These are phyloP conservation scores for Ochropleura leucogaster DNA, from an alignment of 2,888 invertebrate genomes.

Conservation along the genomic window DNA sequence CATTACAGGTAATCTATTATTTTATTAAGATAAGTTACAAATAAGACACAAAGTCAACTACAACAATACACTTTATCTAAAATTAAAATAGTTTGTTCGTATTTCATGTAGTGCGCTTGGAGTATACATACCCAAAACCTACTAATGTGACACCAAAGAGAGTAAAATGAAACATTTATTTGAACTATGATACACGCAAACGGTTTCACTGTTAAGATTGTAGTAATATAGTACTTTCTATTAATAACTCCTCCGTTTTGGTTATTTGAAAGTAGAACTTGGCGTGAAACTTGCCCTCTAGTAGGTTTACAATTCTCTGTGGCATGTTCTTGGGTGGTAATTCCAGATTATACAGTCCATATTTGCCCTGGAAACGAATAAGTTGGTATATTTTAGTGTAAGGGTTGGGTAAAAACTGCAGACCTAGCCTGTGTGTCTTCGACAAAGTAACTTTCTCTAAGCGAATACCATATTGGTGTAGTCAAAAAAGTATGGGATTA, in stretches of 20 bases:
- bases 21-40: not conserved
- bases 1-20: not conserved
- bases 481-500: not conserved
- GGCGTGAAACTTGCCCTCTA: conserved; percentile 14
- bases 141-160: not conserved
- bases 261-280: conserved; percentile 17
- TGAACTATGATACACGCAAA: not conserved
- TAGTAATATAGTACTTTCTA: conserved; percentile 9
- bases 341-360: conserved; percentile 55
- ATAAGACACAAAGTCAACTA: not conserved
- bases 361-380: conserved; percentile 53
- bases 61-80: too few species aligned
- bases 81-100: not conserved
- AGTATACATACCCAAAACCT: not conserved
- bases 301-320: not conserved
- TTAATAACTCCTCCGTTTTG: conserved; percentile 37
- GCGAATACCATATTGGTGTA: not conserved
- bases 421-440: not conserved
- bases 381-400: not conserved
- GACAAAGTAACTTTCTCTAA: not conserved
- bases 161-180: not conserved
- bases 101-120: not conserved
- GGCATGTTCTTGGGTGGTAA: conserved; percentile 66
- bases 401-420: not conserved
- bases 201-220: not conserved